A percentile compares a stretch with the other conserved stretches of the same genome.
phyloP scores from a whole-genome alignment of 35 echinoderm and acorn worm genomes.

The Stichopus chloronotus region DNA sequence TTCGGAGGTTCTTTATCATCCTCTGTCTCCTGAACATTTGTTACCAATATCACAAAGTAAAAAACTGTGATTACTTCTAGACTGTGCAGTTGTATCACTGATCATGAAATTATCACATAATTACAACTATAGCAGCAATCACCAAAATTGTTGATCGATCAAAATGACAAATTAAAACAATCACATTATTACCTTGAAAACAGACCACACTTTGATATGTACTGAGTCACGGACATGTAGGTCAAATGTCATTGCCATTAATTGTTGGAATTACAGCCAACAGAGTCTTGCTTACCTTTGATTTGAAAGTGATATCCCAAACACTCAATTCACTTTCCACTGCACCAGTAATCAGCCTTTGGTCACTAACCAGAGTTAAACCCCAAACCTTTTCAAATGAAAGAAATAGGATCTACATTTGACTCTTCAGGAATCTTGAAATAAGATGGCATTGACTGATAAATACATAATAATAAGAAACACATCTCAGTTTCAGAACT shows the following conservation, averaged over 20 bases:
- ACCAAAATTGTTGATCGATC: too few species aligned
- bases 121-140: too few species aligned
- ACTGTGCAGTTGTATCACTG: too few species aligned
- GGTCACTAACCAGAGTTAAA: conserved; percentile 66
- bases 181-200: too few species aligned
- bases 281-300: conserved; percentile 20
- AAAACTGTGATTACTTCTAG: not conserved
- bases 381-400: conserved; percentile 69
- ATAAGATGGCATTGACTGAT: not conserved
- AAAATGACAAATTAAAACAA: too few species aligned
- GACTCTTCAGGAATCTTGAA: not conserved
- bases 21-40: conserved; percentile 23
- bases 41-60: not conserved
- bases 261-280: too few species aligned
- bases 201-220: too few species aligned
- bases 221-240: too few species aligned
- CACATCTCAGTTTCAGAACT: too few species aligned
- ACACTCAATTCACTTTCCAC: conserved; percentile 92
- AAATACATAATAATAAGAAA: too few species aligned
- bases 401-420: not conserved
- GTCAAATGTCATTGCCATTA: too few species aligned
- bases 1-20: conserved; percentile 55
- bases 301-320: conserved; percentile 87
- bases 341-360: conserved; percentile 83
- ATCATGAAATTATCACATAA: too few species aligned